A percentile compares a stretch with the other conserved stretches of the same genome.
These are phyloP conservation scores for Neoascia interrupta DNA, from an alignment of 2,888 invertebrate genomes.

Conservation along the genomic window DNA sequence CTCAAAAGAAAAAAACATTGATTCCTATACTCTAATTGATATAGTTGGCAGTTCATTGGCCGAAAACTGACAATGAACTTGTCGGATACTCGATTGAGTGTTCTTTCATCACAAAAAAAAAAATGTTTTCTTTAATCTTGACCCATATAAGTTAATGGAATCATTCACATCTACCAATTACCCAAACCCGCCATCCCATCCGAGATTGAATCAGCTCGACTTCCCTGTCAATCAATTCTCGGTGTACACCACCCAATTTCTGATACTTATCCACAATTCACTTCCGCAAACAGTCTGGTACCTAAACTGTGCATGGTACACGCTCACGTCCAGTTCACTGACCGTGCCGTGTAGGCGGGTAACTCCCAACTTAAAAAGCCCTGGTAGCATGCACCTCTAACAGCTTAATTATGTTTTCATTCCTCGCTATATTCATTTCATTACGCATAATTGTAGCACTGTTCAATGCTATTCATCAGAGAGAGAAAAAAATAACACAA, in stretches of 20 bases:
- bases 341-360: conserved; percentile 36
- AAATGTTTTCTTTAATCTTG: too few relatives aligned
- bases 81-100: too few relatives aligned
- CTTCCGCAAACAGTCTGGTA: not conserved
- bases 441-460: conserved; percentile 45
- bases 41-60: too few relatives aligned
- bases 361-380: not conserved
- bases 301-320: not conserved
- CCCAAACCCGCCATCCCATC: too few relatives aligned
- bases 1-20: too few relatives aligned
- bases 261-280: not conserved
- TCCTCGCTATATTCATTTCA: conserved; percentile 22
- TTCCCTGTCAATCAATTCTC: not conserved
- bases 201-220: not conserved
- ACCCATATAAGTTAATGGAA: too few relatives aligned
- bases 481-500: not conserved
- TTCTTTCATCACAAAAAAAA: too few relatives aligned
- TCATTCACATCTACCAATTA: too few relatives aligned
- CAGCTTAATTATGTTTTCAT: conserved; percentile 45
- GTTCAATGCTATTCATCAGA: not conserved
- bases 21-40: too few relatives aligned
- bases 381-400: conserved; percentile 28
- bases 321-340: conserved; percentile 16
- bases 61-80: too few relatives aligned
- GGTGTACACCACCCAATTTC: not conserved